These are phyloP conservation scores for Vidua chalybeata DNA, from an alignment of 2,113 vertebrate genomes.

Conservation along the genomic window DNA sequence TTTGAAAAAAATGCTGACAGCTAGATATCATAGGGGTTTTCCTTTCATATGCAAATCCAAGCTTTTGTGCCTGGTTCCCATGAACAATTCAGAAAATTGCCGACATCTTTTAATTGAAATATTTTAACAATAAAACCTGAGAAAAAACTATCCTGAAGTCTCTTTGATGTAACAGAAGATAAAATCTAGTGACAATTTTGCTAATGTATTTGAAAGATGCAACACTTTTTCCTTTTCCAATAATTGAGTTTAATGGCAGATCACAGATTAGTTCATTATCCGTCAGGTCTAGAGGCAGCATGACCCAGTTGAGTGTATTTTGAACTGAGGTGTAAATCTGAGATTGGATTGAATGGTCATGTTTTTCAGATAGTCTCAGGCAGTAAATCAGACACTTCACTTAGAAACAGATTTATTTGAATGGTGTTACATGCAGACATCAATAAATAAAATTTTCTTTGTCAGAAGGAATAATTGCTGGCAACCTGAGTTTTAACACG, in stretches of 20 bases:
- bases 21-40: conserved; percentile 36
- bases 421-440: conserved; percentile 60
- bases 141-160: conserved; percentile 40
- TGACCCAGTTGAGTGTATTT: conserved; percentile 48
- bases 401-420: conserved; percentile 76
- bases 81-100: conserved; percentile 51
- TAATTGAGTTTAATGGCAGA: conserved; percentile 73
- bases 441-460: conserved; percentile 75
- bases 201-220: conserved; percentile 26
- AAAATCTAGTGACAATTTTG: conserved; percentile 54
- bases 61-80: not conserved
- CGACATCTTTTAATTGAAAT: conserved; percentile 67
- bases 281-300: conserved; percentile 21
- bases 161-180: conserved; percentile 55
- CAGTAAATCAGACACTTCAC: conserved; percentile 66
- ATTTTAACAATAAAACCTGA: conserved; percentile 67
- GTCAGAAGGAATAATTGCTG: conserved; percentile 70
- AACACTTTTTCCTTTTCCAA: conserved; percentile 4
- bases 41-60: conserved; percentile 73
- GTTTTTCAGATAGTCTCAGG: conserved; percentile 69
- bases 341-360: conserved; percentile 71
- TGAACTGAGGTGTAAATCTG: conserved; percentile 68
- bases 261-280: conserved; percentile 57
- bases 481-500: conserved; percentile 61
- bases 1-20: conserved; percentile 50